Evolutionary conservation across 2,888 invertebrate species (phyloP).

Genomic region (Graphium colonna): DNA sequence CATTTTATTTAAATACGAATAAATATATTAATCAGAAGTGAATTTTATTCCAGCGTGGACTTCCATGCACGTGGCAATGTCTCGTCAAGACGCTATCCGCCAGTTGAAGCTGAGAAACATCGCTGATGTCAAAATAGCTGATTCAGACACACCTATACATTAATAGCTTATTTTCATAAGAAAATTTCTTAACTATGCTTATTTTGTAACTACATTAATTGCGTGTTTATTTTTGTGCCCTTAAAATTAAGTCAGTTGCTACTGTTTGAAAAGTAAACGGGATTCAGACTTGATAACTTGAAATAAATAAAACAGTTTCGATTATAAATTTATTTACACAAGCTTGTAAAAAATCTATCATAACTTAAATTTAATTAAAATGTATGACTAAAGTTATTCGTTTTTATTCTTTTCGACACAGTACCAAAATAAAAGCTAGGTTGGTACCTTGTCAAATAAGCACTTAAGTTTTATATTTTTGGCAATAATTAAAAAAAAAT

Average conservation of each 20-base stretch:
- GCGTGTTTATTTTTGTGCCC: background rate
- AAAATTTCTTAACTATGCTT: conserved; percentile 7
- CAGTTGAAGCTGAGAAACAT: conserved; percentile 45
- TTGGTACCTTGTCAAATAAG: conserved; percentile 61
- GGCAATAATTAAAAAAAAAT: conserved; percentile 46
- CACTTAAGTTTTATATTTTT: conserved; percentile 50
- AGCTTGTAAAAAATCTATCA: conserved; percentile 44
- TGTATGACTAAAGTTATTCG: conserved; percentile 59
- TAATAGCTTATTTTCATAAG: background rate
- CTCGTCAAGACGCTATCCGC: conserved; percentile 64
- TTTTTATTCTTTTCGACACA: conserved; percentile 55
- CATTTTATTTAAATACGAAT: too few species aligned
- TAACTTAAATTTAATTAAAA: conserved; percentile 45
- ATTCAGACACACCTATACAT: conserved; percentile 11
- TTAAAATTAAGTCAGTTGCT: background rate
- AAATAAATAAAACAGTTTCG: conserved; percentile 20
- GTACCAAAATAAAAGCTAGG: conserved; percentile 46
- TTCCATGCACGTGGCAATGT: conserved; percentile 57
- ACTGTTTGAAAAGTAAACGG: background rate
- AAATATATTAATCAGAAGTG: background rate
- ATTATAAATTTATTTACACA: conserved; percentile 58
- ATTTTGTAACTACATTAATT: background rate
- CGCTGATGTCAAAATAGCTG: conserved; percentile 34
- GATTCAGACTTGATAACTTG: background rate
- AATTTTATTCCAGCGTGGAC: conserved; percentile 50